phyloP scores from a whole-genome alignment of 2,113 vertebrate genomes.

The Cyprinodon brontotheroides region DNA sequence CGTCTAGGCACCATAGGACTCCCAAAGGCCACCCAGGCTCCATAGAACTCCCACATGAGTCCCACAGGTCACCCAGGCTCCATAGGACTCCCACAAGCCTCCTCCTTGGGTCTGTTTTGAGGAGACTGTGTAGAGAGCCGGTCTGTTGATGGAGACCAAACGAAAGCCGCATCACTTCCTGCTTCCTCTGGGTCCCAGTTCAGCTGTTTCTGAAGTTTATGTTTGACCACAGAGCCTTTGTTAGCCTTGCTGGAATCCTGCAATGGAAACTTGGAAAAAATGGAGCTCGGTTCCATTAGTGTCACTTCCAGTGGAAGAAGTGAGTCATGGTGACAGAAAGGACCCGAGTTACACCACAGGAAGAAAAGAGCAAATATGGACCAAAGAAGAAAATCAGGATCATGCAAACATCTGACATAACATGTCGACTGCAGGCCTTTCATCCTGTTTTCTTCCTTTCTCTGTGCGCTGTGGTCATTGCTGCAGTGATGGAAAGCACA shows the following conservation, averaged over 20 bases:
- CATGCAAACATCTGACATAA: neutral
- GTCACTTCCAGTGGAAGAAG: slow-evolving; percentile 49
- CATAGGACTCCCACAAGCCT: too few relatives aligned
- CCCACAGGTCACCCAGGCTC: too few relatives aligned
- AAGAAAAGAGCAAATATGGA: neutral
- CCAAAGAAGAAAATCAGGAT: slow-evolving; percentile 24
- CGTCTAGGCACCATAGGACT: too few relatives aligned
- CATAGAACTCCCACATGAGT: too few relatives aligned
- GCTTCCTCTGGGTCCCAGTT: neutral
- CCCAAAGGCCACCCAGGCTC: too few relatives aligned
- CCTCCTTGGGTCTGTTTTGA: too few relatives aligned
- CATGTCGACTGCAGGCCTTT: neutral
- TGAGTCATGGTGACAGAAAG: slow-evolving; percentile 45
- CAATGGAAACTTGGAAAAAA: slow-evolving; percentile 59
- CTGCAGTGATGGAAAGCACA: slow-evolving; percentile 61
- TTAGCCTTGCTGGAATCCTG: slow-evolving; percentile 47
- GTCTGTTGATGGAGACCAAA: neutral
- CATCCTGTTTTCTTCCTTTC: slow-evolving; percentile 11
- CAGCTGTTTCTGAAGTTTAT: slow-evolving; percentile 36
- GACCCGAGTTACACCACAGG: slow-evolving; percentile 26
- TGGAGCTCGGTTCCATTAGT: slow-evolving; percentile 56
- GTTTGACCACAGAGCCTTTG: slow-evolving; percentile 43
- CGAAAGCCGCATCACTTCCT: neutral
- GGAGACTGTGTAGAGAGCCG: too few relatives aligned
- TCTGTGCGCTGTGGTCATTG: slow-evolving; percentile 24